Conservation (phyloP, 2,797 vertebrate species). For the Mus spretus region DNA sequence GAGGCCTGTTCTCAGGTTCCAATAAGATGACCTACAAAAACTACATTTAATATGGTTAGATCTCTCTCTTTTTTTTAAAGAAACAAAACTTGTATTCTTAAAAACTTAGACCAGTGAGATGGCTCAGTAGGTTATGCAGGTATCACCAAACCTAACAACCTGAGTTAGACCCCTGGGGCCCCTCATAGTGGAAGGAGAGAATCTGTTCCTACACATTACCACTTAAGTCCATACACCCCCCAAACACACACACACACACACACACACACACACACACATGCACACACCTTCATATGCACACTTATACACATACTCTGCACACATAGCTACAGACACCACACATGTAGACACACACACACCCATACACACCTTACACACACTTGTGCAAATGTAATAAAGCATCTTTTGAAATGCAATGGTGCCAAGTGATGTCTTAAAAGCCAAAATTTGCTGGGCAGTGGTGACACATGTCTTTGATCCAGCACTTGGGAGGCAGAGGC, state of each 20-base stretch:
- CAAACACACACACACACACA: background rate
- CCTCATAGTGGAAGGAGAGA: background rate
- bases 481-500: too few species aligned
- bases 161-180: background rate
- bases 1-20: background rate
- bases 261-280: too few species aligned
- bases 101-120: background rate
- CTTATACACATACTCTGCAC: too few species aligned
- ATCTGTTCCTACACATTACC: background rate
- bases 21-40: background rate
- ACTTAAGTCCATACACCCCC: background rate
- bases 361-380: background rate
- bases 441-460: too few species aligned
- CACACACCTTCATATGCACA: too few species aligned
- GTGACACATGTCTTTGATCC: too few species aligned
- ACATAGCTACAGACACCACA: background rate
- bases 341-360: background rate
- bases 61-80: background rate
- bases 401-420: slow-evolving; percentile 27
- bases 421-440: background rate
- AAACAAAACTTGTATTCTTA: slow-evolving; percentile 26
- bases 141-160: background rate
- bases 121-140: background rate
- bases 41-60: background rate
- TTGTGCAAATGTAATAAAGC: background rate